Evolutionary conservation across 2,888 invertebrate genomes (phyloP).

Genomic region (Lithophane leautieri): DNA sequence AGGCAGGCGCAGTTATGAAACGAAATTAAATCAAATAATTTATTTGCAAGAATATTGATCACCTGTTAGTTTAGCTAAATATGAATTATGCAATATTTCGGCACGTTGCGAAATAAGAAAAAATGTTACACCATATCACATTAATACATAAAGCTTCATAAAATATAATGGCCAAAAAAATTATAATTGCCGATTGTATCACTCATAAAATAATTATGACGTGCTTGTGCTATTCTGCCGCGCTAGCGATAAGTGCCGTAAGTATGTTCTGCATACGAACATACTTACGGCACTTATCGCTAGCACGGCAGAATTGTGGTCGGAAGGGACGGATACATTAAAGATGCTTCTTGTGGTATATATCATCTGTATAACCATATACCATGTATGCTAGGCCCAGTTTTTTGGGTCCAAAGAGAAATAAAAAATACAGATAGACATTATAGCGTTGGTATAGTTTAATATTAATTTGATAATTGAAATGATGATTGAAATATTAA

Average conservation of each 20-base stretch:
- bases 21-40: conserved; percentile 21
- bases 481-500: too few species aligned
- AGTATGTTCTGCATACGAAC: too few species aligned
- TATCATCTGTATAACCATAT: not conserved
- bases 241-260: too few species aligned
- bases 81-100: conserved; percentile 5
- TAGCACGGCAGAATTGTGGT: too few species aligned
- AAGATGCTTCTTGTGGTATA: not conserved
- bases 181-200: conserved; percentile 1
- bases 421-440: too few species aligned
- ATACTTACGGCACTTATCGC: too few species aligned
- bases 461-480: too few species aligned
- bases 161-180: conserved; percentile 28
- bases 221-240: not conserved
- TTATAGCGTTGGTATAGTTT: too few species aligned
- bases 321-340: not conserved
- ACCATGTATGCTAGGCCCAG: not conserved
- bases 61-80: conserved; percentile 2
- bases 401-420: not conserved
- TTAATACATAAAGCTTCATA: conserved; percentile 24
- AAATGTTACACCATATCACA: conserved; percentile 27
- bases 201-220: conserved; percentile 1
- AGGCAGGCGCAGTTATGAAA: not conserved
- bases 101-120: conserved; percentile 22
- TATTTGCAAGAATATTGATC: conserved; percentile 34